phyloP scores from a whole-genome alignment of 2,797 vertebrate species.

The Hydrophis major region DNA sequence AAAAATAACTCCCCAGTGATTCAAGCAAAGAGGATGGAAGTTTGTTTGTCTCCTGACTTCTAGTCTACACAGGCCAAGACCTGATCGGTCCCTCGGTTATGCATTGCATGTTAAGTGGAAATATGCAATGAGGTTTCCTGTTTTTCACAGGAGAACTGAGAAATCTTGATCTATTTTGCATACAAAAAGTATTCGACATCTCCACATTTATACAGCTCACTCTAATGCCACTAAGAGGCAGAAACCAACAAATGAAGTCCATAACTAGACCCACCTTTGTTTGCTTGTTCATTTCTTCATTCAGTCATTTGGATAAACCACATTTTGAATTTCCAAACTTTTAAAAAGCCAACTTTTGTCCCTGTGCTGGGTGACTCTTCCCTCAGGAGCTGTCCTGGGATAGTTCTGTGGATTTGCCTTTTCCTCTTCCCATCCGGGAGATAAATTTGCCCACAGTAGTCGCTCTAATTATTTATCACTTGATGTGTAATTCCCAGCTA shows the following conservation, averaged over 20 bases:
- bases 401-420: too few species aligned
- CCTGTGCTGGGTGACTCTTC: neutral
- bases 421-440: too few species aligned
- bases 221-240: neutral
- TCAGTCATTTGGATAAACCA: neutral
- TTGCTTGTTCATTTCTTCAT: neutral
- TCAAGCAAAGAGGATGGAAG: constrained; percentile 43
- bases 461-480: neutral
- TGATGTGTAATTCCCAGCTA: neutral
- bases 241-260: neutral
- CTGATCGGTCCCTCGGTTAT: neutral
- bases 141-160: neutral
- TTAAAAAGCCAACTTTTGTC: neutral
- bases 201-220: neutral
- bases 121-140: neutral
- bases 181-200: constrained; percentile 5
- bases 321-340: neutral
- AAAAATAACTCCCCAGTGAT: constrained; percentile 58
- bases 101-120: neutral
- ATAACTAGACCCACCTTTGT: neutral
- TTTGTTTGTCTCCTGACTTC: constrained; percentile 39
- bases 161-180: neutral
- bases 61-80: neutral
- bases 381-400: neutral
- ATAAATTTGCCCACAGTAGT: neutral